These are phyloP conservation scores for Microplitis mediator DNA, from an alignment of 1,140 invertebrate genomes.

Conservation along the genomic window DNA sequence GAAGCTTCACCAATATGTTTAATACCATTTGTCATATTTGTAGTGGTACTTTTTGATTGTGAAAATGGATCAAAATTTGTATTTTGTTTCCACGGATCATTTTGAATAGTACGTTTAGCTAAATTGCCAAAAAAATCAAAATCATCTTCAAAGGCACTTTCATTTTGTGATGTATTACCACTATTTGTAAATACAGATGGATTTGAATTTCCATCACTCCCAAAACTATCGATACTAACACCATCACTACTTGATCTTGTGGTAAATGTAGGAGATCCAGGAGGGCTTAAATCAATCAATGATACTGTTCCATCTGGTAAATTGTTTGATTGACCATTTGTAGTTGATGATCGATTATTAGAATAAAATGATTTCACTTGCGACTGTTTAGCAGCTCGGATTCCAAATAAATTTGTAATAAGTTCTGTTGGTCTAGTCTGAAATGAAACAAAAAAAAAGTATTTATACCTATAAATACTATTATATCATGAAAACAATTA, in stretches of 20 bases:
- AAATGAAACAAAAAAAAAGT: slow-evolving; percentile 24
- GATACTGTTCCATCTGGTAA: slow-evolving; percentile 35
- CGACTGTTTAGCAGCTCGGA: slow-evolving; percentile 35
- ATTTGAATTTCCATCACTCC: slow-evolving; percentile 71
- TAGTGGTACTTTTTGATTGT: slow-evolving; percentile 35
- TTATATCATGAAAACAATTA: no score
- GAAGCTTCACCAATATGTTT: slow-evolving; percentile 45
- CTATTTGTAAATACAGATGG: slow-evolving; percentile 65
- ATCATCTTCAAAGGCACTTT: slow-evolving; percentile 79
- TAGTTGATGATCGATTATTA: slow-evolving; percentile 16
- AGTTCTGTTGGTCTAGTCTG: slow-evolving; percentile 55
- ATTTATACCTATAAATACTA: background rate
- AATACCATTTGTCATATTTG: slow-evolving; percentile 25
- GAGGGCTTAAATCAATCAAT: slow-evolving; percentile 63
- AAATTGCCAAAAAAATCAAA: slow-evolving; percentile 66
- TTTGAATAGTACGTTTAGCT: slow-evolving; percentile 40
- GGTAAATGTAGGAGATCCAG: slow-evolving; percentile 74
- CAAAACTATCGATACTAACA: slow-evolving; percentile 75
- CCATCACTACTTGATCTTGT: slow-evolving; percentile 76
- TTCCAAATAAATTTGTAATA: slow-evolving; percentile 51
- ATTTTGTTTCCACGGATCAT: slow-evolving; percentile 54
- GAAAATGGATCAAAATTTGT: slow-evolving; percentile 50
- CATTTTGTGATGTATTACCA: slow-evolving; percentile 74
- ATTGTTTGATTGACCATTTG: slow-evolving; percentile 28
- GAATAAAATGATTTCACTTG: slow-evolving; percentile 19